Conservation (phyloP, 2,797 vertebrate species). For the Cryptoprocta ferox region DNA sequence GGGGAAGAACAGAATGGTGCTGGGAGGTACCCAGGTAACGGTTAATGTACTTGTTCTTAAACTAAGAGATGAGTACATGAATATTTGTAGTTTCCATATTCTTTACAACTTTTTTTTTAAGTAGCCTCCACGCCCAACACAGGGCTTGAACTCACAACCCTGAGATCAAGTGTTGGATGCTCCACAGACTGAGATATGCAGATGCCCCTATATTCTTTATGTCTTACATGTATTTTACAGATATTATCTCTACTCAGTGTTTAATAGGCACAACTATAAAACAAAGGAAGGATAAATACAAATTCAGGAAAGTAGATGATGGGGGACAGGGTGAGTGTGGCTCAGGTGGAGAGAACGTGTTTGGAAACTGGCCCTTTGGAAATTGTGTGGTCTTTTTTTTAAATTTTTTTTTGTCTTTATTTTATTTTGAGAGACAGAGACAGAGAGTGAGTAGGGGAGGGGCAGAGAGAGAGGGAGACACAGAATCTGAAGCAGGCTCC, state of each 20-base stretch:
- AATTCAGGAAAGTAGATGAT: not conserved
- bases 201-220: not conserved
- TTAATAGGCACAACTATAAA: slow-evolving; percentile 20
- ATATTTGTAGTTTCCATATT: slow-evolving; percentile 25
- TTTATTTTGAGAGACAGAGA: too few relatives aligned
- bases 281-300: not conserved
- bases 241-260: not conserved
- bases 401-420: too few relatives aligned
- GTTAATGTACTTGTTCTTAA: not conserved
- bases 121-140: too few relatives aligned
- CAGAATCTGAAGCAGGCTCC: too few relatives aligned
- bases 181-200: too few relatives aligned
- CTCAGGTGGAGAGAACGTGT: not conserved
- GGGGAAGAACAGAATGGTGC: not conserved
- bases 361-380: not conserved
- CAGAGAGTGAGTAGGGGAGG: too few relatives aligned
- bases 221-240: not conserved
- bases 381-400: too few relatives aligned
- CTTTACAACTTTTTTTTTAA: not conserved
- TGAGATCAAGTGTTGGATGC: too few relatives aligned
- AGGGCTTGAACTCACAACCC: too few relatives aligned
- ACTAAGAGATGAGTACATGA: not conserved
- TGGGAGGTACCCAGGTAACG: not conserved
- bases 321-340: not conserved
- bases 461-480: too few relatives aligned